Base-by-base conservation (phyloP, 2,888 invertebrate species). In the Clunio marinus region DNA sequence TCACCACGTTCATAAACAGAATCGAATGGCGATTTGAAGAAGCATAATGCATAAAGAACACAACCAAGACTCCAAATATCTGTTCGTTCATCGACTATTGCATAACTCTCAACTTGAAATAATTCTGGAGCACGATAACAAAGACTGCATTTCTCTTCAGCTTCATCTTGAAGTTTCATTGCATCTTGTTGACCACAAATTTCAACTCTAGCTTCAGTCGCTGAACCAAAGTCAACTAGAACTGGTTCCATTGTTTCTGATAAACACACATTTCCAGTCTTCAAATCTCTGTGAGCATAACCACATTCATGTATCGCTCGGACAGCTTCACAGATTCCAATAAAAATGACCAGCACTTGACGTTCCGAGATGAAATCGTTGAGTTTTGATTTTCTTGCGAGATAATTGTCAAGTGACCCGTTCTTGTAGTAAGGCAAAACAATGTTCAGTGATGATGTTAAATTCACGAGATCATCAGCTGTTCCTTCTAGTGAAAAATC, bases 51-150 rank as follows among this genome's bases (percentile, higher is more conserved):
- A 78, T 90, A 93, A 24, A 94, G 80, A 70, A 91, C 82, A 77
- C 93, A 94, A 13, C 93, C 94, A 71, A 93, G 80, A 68, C 91
- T 91, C 93, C 93, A 94, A 74, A 93, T 88, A 78, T 94, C 93
- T 35, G 90, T 89, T 71, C 90, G 80, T 77, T 93, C 90, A 76
- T 92, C 91, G 68, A 94, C 84, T 73, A 86, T 85, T 73, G 88
- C 86, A 74, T 89, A 88, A 70, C 87, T 86, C 77, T 92, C 89
- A 8, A 93, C 91, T 72, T 87, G 87, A 75, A 94, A 95, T 62
- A 95, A 79, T 77, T 94, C 94, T 0, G 94, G 94, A 1, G 93
- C 91, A 72, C 91, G 80, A 75, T 92, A 95, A 2, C 92, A 87
- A 88, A 94, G 93, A 24, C 91, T 90, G 76, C 91, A 91, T 70